Base-by-base conservation (phyloP, 2,888 invertebrate genomes). In the Cerceris ruficornis region DNA sequence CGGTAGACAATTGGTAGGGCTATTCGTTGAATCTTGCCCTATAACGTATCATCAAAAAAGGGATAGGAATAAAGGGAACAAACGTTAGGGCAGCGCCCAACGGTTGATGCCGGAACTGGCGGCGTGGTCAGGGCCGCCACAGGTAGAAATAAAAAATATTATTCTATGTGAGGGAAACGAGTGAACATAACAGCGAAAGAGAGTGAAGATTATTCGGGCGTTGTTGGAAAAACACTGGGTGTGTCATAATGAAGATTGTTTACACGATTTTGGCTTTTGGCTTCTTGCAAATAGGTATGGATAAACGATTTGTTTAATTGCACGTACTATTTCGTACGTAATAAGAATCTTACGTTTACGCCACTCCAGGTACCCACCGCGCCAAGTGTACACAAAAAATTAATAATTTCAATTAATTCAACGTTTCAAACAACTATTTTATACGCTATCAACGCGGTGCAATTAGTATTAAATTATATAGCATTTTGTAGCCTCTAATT, bases 231-330 rank as follows among this genome's bases (percentile, higher is more conserved):
- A 61, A 50, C 39, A 55, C 65, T 80, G 89, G 89, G 90, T 89
- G 91, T 88, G 90, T 90, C 89, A 84, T 82, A 76, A 90, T 90
- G 91, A 87, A 84, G 82, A 86, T 79, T 70, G 68, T 84, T 59
- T 82, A 77, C 69, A 69, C 82, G 68, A 77, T 83, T 77, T 52
- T 89, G 72, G 69, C 81, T 67, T 68, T 88, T 50, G 83, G 81
- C 55, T 68, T 89, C 59, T 68, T 88, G 43, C 86, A 90, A 52
- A 78, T 84, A 77, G 90, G 91, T 91, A 87, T 86, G 74, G 13
- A 52, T n/a, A 4, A 7, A 43, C 46, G 9, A 52, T 6, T 7
- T 2, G 43, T 52, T 69, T 17, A 11, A 14, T 66, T 42, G 50
- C 46, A 60, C 49, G 52, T 61, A 55, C 14, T 46, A 57, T 57